These are phyloP conservation scores for Hipposideros armiger DNA, from an alignment of 2,113 vertebrate species.

Conservation along the genomic window DNA sequence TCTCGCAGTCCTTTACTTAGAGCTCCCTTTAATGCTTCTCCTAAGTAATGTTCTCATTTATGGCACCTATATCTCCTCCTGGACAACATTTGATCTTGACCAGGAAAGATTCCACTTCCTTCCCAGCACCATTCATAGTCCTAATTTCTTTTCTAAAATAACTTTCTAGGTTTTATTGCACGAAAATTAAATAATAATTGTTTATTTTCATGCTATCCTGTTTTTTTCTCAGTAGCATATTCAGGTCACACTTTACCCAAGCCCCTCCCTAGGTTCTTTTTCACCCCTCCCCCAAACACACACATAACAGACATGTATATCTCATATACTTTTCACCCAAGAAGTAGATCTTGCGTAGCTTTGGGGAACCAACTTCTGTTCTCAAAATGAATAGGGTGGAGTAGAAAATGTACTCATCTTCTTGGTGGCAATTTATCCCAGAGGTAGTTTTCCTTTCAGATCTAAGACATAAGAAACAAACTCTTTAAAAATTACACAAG, in stretches of 20 bases:
- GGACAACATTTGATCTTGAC: neutral
- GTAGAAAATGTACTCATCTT: neutral
- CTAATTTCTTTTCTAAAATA: constrained; percentile 41
- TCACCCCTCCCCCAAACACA: neutral
- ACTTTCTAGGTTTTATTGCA: neutral
- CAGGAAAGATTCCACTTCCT: neutral
- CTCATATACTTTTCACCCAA: neutral
- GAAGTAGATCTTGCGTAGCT: neutral
- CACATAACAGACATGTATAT: neutral
- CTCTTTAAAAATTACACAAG: neutral
- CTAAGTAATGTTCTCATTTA: neutral
- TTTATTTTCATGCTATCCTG: neutral
- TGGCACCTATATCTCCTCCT: neutral
- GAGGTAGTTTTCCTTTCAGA: neutral
- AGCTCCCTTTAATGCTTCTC: neutral
- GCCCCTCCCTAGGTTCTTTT: neutral
- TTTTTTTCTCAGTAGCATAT: neutral
- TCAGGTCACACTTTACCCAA: neutral
- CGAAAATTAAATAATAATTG: neutral
- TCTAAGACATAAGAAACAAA: neutral
- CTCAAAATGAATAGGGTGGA: neutral
- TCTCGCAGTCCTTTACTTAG: neutral
- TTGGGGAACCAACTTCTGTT: neutral
- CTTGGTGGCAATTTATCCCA: neutral
- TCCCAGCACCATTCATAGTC: neutral